phyloP scores from a whole-genome alignment of 2,113 vertebrate genomes.

The Siphamia tubifer region DNA sequence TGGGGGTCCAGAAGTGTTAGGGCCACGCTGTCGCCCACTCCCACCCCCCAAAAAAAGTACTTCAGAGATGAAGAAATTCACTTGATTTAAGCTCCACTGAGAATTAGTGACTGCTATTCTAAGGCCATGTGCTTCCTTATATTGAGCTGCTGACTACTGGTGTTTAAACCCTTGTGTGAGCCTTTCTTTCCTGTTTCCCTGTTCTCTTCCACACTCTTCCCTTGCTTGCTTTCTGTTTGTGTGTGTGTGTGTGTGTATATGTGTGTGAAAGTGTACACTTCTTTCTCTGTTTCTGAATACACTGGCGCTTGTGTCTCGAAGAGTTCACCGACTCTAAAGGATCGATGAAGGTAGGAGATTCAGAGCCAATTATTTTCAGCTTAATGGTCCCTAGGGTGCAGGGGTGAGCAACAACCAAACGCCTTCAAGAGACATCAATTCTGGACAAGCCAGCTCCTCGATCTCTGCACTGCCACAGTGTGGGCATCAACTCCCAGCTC shows the following conservation, averaged over 20 bases:
- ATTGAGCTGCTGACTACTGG: slow-evolving; percentile 42
- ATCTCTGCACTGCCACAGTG: slow-evolving; percentile 53
- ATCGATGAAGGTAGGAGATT: slow-evolving; percentile 84
- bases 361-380: slow-evolving; percentile 87
- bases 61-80: slow-evolving; percentile 54
- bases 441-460: slow-evolving; percentile 77
- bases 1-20: slow-evolving; percentile 23
- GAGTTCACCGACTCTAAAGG: slow-evolving; percentile 83
- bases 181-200: slow-evolving; percentile 19
- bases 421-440: slow-evolving; percentile 80
- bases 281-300: slow-evolving; percentile 49
- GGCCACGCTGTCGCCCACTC: neutral
- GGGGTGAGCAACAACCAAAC: slow-evolving; percentile 82
- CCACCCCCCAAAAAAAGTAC: neutral
- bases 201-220: slow-evolving; percentile 16
- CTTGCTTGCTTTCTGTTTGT: slow-evolving; percentile 16
- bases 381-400: slow-evolving; percentile 83
- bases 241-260: neutral
- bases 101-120: slow-evolving; percentile 30
- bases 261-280: slow-evolving; percentile 32
- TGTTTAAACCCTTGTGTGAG: slow-evolving; percentile 39
- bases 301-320: slow-evolving; percentile 58
- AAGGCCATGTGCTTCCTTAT: slow-evolving; percentile 30
- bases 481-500: slow-evolving; percentile 62
- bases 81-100: slow-evolving; percentile 52